Conservation (phyloP, 2,888 invertebrate species). For the Strigamia crassipes region DNA sequence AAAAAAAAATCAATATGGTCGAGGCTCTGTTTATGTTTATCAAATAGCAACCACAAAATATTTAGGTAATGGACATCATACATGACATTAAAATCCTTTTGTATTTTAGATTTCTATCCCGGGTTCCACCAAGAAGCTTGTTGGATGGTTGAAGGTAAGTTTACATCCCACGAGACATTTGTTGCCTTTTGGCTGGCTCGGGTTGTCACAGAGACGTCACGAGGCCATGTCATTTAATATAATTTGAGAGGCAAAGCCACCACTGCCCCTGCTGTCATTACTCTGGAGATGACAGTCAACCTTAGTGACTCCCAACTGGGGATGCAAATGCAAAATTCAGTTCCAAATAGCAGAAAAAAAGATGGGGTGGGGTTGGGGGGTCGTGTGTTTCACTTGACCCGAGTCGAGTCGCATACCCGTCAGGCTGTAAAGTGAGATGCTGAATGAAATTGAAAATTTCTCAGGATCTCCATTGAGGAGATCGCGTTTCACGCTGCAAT, state of each 20-base stretch:
- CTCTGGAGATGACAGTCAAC: background rate
- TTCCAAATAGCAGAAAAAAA: background rate
- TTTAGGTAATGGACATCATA: background rate
- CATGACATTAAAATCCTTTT: background rate
- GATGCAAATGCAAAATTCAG: background rate
- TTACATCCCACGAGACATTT: background rate
- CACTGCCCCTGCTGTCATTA: background rate
- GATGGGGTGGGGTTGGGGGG: too few relatives aligned
- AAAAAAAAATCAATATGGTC: background rate
- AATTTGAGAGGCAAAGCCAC: background rate
- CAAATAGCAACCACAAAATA: too few relatives aligned
- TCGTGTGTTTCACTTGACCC: background rate
- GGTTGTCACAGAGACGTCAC: background rate
- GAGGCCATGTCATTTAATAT: background rate
- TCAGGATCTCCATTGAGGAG: background rate
- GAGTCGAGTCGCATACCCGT: background rate
- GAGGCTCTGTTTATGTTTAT: too few relatives aligned
- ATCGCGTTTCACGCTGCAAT: background rate
- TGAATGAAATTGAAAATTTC: conserved; percentile 10
- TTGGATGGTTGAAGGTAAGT: background rate
- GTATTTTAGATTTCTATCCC: background rate
- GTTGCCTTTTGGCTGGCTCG: background rate
- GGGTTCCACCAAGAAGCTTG: background rate
- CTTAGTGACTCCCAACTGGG: background rate
- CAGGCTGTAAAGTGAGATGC: background rate